Evolutionary conservation across 2,888 invertebrate species (phyloP), one percentile per base, ranked within the genome.

Genomic region (Cheilosia scutellata): DNA sequence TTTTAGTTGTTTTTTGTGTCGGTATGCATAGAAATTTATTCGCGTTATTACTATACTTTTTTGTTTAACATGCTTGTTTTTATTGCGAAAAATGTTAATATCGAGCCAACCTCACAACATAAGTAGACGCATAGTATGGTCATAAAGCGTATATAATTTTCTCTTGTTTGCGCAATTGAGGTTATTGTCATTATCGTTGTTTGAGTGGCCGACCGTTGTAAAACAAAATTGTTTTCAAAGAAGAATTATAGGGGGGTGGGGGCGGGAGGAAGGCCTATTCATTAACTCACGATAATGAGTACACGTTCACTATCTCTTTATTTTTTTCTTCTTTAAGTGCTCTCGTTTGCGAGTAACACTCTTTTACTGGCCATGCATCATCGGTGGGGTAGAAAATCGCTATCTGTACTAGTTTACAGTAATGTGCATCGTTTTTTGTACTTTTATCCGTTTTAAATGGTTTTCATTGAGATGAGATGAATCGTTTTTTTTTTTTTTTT

Each of bases 141-240:
- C 65, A 58, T 66, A 25, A 40, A 42, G 58, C 58, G 75, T 66
- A 5, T 31, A 16, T 11, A 16, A 9, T n/a, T 53, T 60, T 60
- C 40, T 60, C 49, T 51, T 62, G 16, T 37, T 77, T 77, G 51
- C 42, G 40, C 33, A 51, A 68, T 68, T 44, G 33, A 51, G 40
- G 66, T 58, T 68, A 20, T 68, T 70, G 51, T 77, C 60, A 37
- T 77, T 37, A 60, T 53, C 20, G 77, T 47, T 68, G 44, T 58
- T 76, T 66, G 58, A 58, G 58, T 68, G 58, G 42, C 58, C 11
- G 51, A 29, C 49, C 11, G 58, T 37, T n/a, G 27, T 20, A 25
- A 31, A 42, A 31, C 31, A 42, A 40, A 51, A 31, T 49, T 42
- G 13, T 25, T 55, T 31, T 33, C 25, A 27, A 49, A 57, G 40